A percentile compares a stretch with the other conserved stretches of the same genome.
phyloP scores from a whole-genome alignment of 2,888 invertebrate species.

The Dinocampus coccinellae region DNA sequence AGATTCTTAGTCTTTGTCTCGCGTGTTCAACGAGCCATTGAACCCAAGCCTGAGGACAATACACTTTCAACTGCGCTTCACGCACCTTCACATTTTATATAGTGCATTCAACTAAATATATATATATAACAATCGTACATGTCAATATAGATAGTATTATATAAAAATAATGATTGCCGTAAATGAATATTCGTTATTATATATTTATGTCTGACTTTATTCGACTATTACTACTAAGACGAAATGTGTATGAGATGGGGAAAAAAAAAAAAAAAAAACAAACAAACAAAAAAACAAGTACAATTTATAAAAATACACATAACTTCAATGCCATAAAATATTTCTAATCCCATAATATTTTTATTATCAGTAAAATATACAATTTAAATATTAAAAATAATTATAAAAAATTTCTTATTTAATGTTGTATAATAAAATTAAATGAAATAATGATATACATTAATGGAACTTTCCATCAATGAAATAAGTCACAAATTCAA shows the following conservation, averaged over 20 bases:
- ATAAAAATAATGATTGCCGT: neutral
- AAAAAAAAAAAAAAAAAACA: too few species aligned
- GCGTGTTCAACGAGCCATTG: constrained; percentile 43
- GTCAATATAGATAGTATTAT: too few species aligned
- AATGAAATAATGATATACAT: too few species aligned
- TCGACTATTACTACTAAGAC: neutral
- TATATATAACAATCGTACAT: neutral
- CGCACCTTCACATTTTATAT: constrained; percentile 20
- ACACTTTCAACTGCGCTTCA: constrained; percentile 50
- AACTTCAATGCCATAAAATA: too few species aligned
- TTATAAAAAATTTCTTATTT: too few species aligned
- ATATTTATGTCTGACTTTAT: neutral
- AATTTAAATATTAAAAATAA: too few species aligned
- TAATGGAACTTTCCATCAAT: neutral
- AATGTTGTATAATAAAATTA: too few species aligned
- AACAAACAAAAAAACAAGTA: too few species aligned
- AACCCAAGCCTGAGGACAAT: constrained; percentile 52
- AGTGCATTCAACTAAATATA: neutral
- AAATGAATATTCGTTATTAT: neutral
- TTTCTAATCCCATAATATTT: too few species aligned
- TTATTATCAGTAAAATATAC: too few species aligned
- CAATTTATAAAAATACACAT: too few species aligned
- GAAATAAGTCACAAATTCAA: neutral
- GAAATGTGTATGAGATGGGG: too few species aligned
- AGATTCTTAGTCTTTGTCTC: constrained; percentile 56